Conservation (phyloP, 2,797 vertebrate species). For the Myoxocephalus aenaeus region DNA sequence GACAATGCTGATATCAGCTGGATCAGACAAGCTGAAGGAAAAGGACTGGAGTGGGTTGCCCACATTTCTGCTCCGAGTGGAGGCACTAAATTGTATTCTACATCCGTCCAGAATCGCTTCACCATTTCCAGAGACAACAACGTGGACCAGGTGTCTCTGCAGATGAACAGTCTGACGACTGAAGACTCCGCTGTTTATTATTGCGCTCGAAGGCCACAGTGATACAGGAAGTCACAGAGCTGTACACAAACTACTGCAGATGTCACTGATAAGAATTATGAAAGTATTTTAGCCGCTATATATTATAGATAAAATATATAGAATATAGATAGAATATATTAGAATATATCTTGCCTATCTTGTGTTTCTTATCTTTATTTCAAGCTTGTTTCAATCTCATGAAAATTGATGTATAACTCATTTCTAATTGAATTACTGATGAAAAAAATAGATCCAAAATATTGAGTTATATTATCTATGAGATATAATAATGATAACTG, state of each 20-base stretch:
- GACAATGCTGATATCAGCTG: rapidly evolving
- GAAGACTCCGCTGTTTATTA: constrained; percentile 48
- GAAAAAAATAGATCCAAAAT: too few relatives aligned
- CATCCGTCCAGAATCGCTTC: constrained; percentile 28
- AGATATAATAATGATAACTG: too few relatives aligned
- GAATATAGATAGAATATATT: too few relatives aligned
- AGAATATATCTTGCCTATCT: too few relatives aligned
- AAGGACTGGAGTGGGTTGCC: constrained; percentile 63
- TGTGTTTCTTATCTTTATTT: too few relatives aligned
- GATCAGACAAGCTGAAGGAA: constrained; percentile 62
- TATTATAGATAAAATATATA: too few relatives aligned
- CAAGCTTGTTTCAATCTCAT: too few relatives aligned
- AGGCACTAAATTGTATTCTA: neutral
- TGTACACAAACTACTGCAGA: constrained; percentile 17
- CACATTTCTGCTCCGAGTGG: constrained; percentile 15
- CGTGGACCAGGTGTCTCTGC: constrained; percentile 41
- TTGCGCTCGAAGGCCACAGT: constrained; percentile 18
- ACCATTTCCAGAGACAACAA: constrained; percentile 63
- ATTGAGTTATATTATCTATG: too few relatives aligned
- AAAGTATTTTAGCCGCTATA: too few relatives aligned
- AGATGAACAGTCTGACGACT: constrained; percentile 48
- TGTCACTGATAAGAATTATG: neutral
- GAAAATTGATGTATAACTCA: too few relatives aligned
- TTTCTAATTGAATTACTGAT: too few relatives aligned
- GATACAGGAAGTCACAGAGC: constrained; percentile 20